Conservation (phyloP, 2,888 invertebrate genomes). For the Caradrina kadenii region DNA sequence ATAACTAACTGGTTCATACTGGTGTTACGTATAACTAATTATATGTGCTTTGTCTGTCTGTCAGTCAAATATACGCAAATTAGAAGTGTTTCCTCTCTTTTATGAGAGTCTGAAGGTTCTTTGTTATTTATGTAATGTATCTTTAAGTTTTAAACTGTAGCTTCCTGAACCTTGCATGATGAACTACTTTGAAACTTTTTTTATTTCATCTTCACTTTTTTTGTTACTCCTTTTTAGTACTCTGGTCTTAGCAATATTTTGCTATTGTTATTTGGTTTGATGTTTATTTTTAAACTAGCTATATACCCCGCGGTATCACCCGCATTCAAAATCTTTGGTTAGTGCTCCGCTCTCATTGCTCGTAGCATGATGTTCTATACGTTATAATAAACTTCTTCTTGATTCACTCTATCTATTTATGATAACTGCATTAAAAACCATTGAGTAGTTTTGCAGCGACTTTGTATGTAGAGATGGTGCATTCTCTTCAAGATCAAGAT, state of each 20-base stretch:
- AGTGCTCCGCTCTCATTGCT: too few species aligned
- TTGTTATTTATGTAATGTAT: conserved; percentile 50
- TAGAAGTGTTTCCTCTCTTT: conserved; percentile 70
- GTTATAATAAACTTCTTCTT: too few species aligned
- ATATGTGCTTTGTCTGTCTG: conserved; percentile 76
- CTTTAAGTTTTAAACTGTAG: conserved; percentile 36
- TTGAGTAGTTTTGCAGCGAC: too few species aligned
- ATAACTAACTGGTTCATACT: conserved; percentile 66
- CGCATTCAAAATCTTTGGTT: too few species aligned
- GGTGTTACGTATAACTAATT: conserved; percentile 74
- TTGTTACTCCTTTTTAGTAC: background rate
- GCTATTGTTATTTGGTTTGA: background rate
- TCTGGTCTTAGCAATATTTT: background rate
- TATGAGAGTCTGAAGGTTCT: conserved; percentile 52
- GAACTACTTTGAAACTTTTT: conserved; percentile 6
- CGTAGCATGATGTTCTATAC: too few species aligned
- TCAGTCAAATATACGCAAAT: conserved; percentile 72
- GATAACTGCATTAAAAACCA: too few species aligned
- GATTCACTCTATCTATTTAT: too few species aligned
- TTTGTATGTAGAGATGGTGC: too few species aligned
- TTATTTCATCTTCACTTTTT: background rate
- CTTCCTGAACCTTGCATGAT: conserved; percentile 46
- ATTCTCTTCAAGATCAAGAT: too few species aligned
- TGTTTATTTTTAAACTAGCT: background rate
- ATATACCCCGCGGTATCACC: background rate